Evolutionary conservation across 2,113 vertebrate species (phyloP), one percentile per base, ranked within the genome.

Genomic region (Otus sunia): DNA sequence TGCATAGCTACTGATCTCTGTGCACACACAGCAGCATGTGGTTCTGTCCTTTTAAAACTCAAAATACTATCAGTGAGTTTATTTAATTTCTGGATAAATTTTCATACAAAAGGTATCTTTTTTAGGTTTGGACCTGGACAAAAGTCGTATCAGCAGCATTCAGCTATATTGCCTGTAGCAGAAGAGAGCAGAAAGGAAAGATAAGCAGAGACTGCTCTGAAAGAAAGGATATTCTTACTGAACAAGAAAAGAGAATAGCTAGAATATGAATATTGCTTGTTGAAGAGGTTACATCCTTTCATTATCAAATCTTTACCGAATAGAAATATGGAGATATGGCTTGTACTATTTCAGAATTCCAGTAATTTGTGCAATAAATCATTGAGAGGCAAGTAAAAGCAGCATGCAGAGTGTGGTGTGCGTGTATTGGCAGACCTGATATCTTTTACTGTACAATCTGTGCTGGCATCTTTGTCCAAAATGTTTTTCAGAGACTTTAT

Each of bases 381-480:
- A 73, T 90, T 82, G 85, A 82, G 60, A 90, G 41, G 56, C 63
- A 67, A 90, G 63, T 53, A 17, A 62, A 90, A 92, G 71, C 87
- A 87, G 73, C 62, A 75, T 90, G 56, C 43, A 64, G 15, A 64
- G 15, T 53, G 66, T 85, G 60, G 68, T 77, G 73, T 69, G 41
- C 55, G 30, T 71, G 58, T 77, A 74, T 84, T 97, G 96, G 89
- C 94, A 96, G 75, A 85, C 69, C 39, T 92, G 86, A 22, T 94
- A 60, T 93, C 81, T 90, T 91, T 91, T 90, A 87, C 86, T 94
- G 83, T 92, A 90, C 94, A 97, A 90, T 95, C 95, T 97, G 96
- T 97, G 91, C 95, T 97, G 92, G 89, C 73, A 94, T 88, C 83
- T 92, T 66, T 83, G 78, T 93, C 94, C 88, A 93, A 83, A 96